Base-by-base conservation (phyloP, 2,113 vertebrate genomes). In the Aptenodytes patagonicus region DNA sequence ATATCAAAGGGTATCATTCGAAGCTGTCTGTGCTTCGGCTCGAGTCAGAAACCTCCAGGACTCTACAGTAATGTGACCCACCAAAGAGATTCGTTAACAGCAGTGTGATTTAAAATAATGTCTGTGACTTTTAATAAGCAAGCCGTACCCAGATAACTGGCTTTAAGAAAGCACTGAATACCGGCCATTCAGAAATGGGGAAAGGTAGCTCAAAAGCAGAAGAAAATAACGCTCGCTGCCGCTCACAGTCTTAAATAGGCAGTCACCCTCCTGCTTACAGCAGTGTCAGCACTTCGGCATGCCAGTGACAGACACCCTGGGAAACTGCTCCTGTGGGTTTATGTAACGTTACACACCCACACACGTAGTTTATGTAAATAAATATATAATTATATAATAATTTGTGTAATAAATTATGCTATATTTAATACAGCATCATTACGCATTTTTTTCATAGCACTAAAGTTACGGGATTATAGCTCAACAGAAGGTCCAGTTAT, bases 131-230 rank as follows among this genome's bases (percentile, higher is more conserved):
- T 95, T 80, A 89, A 94, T 77, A 88, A 94, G 77, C 61, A 79
- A 94, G 42, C 4, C 15, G 19, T 68, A 89, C 31, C 51, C 81
- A 79, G n/a, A 66, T 70, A 92, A 80, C 54, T 49, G 66, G 78
- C 77, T 93, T 83, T 91, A 80, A 88, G 81, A 69, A 94, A 91
- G 79, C 62, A 73, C 49, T 49, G 60, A 89, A 90, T n/a, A 40
- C 10, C 71, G 91, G 66, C 73, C 54, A 77, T 88, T 95, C 93
- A 95, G 87, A 87, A 87, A 31, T 1, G 1, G n/a, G 47, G 68
- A 95, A 94, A 94, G 91, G 62, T 79, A 94, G 70, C 86, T 92
- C 86, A 93, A 95, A 95, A 81, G 40, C 61, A 84, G 77, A 94
- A 88, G 78, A 90, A 95, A 93, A 92, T 90, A 93, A 94, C 46